Evolutionary conservation across 2,797 vertebrate species (phyloP).

Genomic region (Artibeus jamaicensis): DNA sequence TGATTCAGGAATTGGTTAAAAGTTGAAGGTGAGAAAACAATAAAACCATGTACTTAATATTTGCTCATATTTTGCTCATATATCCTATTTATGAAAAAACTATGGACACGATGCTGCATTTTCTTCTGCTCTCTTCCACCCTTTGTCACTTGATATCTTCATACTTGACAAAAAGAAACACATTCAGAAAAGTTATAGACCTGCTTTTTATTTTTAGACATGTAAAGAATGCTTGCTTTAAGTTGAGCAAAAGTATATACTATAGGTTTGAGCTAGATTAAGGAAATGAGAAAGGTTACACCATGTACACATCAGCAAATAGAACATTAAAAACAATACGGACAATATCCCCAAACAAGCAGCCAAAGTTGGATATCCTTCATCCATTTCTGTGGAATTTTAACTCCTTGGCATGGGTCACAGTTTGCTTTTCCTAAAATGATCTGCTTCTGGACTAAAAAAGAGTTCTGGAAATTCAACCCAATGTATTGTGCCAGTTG

Average conservation of each 20-base stretch:
- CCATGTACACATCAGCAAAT: not conserved
- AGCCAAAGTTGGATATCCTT: not conserved
- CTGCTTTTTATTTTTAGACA: not conserved
- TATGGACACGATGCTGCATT: not conserved
- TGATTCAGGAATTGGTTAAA: not conserved
- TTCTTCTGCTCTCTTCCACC: not conserved
- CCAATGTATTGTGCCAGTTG: not conserved
- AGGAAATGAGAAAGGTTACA: not conserved
- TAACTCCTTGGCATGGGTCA: not conserved
- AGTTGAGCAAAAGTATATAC: not conserved
- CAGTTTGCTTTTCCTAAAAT: not conserved
- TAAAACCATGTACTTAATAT: not conserved
- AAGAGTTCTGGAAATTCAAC: not conserved
- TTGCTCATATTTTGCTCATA: not conserved
- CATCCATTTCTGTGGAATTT: not conserved
- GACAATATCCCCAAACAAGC: not conserved
- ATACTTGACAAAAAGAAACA: not conserved
- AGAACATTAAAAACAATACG: not conserved
- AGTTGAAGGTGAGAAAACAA: not conserved
- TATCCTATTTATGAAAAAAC: not conserved
- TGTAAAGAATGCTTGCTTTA: not conserved
- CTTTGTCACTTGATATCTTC: not conserved
- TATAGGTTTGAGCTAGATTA: not conserved
- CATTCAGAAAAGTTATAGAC: not conserved
- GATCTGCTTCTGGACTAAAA: not conserved